Conservation (phyloP, 2,888 invertebrate species). For the Allacma fusca region DNA sequence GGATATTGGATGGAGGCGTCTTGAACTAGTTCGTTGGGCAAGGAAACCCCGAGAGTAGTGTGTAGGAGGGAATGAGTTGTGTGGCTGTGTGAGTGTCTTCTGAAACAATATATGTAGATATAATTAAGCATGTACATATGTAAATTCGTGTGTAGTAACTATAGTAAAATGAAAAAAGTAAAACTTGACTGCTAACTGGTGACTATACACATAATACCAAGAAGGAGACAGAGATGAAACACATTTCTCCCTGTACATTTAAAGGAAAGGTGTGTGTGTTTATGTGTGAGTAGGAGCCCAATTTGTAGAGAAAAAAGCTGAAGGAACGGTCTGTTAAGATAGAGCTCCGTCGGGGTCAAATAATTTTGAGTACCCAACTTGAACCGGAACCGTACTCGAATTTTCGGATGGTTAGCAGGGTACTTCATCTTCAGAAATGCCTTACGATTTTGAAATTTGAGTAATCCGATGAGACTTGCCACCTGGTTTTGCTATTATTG, state of each 20-base stretch:
- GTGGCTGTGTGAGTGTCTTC: background rate
- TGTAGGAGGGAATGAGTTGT: background rate
- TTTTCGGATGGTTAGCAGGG: too few relatives aligned
- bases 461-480: too few relatives aligned
- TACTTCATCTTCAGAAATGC: too few relatives aligned
- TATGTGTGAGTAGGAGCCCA: background rate
- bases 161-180: constrained; percentile 14
- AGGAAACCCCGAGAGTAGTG: background rate
- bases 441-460: too few relatives aligned
- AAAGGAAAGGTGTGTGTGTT: background rate
- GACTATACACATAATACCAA: background rate
- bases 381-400: too few relatives aligned
- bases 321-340: background rate
- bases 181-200: background rate
- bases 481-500: too few relatives aligned
- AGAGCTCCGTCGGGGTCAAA: background rate
- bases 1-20: constrained; percentile 36
- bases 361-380: background rate
- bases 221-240: constrained; percentile 7
- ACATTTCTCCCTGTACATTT: constrained; percentile 6
- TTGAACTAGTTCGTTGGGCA: constrained; percentile 33
- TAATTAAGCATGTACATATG: background rate
- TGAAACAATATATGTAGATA: background rate
- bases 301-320: background rate
- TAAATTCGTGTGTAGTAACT: too few relatives aligned